Evolutionary conservation across 2,888 invertebrate species (phyloP), one percentile per base, ranked within the genome.

Genomic region (Endotricha flammealis): DNA sequence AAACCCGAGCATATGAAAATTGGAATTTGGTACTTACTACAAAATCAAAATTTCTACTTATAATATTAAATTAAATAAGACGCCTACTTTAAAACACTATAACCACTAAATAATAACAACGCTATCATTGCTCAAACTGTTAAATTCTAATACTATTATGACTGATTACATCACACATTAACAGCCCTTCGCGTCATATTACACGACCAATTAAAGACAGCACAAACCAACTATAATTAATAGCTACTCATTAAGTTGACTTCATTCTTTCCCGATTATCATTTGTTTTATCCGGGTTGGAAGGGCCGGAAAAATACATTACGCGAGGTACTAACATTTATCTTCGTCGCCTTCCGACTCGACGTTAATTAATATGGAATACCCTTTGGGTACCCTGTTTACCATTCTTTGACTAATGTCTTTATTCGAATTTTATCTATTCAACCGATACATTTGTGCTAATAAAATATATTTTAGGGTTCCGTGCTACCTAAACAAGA

Each of bases 261-360:
- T 86, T 81, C 80, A 83, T 83, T 83, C 81, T 75, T 79, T 71
- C 70, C 75, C 82, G 83, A 85, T 85, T 85, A 85, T 81, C 83
- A 86, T 86, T 85, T 80, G 81, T 85, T 82, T 82, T 64, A 74
- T 71, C 78, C 60, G 57, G 58, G 61, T 63, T 68, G 63, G 70
- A 60, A 67, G 64, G 73, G 65, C 62, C 60, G 72, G 80, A 83
- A 83, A 86, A 85, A 83, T 85, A 85, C 75, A 83, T 86, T 81
- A 81, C 62, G 64, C 60, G 58, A 57, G 68, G 59, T 64, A 66
- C 72, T 62, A 66, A 64, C 79, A 82, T 86, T 83, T 75, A 76
- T 86, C 83, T 83, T 82, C 81, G 85, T 85, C 83, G 80, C 68
- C 69, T 73, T 71, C 64, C 61, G 59, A 60, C 55, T 63, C 65